These are phyloP conservation scores for Brachionus paranguensis DNA, from an alignment of 1,140 invertebrate genomes.

Conservation along the genomic window DNA sequence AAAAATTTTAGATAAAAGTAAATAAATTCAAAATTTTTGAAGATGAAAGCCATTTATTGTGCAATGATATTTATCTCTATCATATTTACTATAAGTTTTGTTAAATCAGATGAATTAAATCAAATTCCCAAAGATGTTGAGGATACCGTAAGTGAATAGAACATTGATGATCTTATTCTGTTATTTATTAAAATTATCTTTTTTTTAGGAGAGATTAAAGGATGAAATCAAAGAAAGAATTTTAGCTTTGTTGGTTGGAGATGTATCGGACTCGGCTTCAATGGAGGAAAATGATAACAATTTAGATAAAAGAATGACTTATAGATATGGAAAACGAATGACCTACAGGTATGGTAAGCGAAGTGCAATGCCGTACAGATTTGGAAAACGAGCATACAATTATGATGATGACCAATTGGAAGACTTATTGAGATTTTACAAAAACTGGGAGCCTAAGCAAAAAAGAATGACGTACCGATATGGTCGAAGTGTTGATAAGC, in stretches of 20 bases:
- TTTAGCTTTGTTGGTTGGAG: background rate
- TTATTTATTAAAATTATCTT: background rate
- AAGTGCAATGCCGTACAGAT: slow-evolving; percentile 32
- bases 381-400: slow-evolving; percentile 22
- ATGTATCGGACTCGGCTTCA: background rate
- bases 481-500: slow-evolving; percentile 35
- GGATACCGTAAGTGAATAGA: background rate
- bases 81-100: background rate
- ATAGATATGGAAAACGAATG: slow-evolving; percentile 39
- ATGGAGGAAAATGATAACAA: background rate
- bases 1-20: background rate
- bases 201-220: background rate
- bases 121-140: background rate
- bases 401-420: background rate
- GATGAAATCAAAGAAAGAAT: slow-evolving; percentile 10
- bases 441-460: background rate
- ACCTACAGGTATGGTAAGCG: slow-evolving; percentile 37
- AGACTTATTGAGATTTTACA: background rate
- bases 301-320: slow-evolving; percentile 39
- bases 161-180: too few species aligned
- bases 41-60: slow-evolving; percentile 10
- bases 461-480: slow-evolving; percentile 38
- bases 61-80: background rate
- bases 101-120: slow-evolving; percentile 5
- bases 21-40: background rate